phyloP scores from a whole-genome alignment of 2,797 vertebrate genomes.

The Anguilla obscura region DNA sequence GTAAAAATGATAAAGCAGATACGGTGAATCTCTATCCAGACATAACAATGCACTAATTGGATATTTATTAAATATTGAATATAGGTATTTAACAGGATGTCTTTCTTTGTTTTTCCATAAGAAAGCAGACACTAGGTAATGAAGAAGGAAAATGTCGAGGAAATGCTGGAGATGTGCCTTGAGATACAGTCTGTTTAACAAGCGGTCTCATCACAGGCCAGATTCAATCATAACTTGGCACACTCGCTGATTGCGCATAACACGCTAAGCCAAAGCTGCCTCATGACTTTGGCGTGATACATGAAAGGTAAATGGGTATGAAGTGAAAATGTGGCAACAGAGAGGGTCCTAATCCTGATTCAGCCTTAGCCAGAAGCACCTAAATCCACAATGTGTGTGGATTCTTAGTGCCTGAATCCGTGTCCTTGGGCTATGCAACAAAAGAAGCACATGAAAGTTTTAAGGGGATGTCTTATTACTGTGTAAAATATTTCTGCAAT shows the following conservation, averaged over 20 bases:
- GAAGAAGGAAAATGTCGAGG: constrained; percentile 70
- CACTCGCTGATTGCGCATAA: constrained; percentile 75
- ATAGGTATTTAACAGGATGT: neutral
- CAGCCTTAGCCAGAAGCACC: neutral
- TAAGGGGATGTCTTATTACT: neutral
- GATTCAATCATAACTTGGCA: constrained; percentile 76
- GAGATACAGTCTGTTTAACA: constrained; percentile 67
- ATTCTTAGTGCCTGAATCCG: neutral
- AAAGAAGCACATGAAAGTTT: neutral
- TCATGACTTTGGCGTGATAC: constrained; percentile 63
- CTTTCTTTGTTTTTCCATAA: neutral
- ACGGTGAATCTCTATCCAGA: neutral
- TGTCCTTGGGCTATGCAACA: neutral
- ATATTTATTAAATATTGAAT: neutral
- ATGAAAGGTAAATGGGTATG: constrained; percentile 61
- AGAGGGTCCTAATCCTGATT: constrained; percentile 43
- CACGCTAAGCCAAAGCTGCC: constrained; percentile 57
- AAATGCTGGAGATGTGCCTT: constrained; percentile 69
- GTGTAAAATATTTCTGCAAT: neutral
- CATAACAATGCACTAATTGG: neutral
- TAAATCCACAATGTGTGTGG: constrained; percentile 38
- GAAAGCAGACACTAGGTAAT: constrained; percentile 57
- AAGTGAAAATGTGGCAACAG: constrained; percentile 68
- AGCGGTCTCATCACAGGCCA: constrained; percentile 63
- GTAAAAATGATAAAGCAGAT: neutral